Base-by-base conservation (phyloP, 1,140 invertebrate species). In the roundworm (Caenorhabditis elegans) region DNA sequence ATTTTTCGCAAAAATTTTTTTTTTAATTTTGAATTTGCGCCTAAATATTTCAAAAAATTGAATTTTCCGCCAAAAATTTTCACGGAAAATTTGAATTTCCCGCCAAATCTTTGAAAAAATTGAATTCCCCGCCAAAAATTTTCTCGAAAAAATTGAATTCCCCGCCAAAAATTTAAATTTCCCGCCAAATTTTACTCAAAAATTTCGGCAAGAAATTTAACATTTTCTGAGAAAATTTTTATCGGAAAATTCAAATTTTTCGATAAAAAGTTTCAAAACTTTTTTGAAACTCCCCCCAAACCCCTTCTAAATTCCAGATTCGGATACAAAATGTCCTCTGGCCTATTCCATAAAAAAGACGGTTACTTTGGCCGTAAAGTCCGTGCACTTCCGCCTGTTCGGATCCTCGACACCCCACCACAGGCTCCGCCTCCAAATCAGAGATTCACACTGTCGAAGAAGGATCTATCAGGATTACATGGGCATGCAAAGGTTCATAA, bases 341-440 rank as follows among this genome's bases (percentile, higher is more conserved):
- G 97, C n/a, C 91, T 95, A 24, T 97, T 94, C 94, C 94, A 98
- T 78, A 92, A 94, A 11, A 98, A 99, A 91, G 93, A 93, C 82
- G 96, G 96, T 11, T 92, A 93, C 82, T 93, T 93, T 90, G 97
- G 97, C 11, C 92, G 96, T 15, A 98, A 98, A 91, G 94, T 98
- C 48, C 92, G 91, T 82, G 90, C 92, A 17, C 93, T 93, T 22
- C 92, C 93, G 10, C 82, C 84, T 3, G 87, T 87, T 17, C 82
- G 87, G 1, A 60, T 77, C 3, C 80, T 88, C 43, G 86, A 86
- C 48, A 82, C 78, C 11, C 85, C 83, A 15, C 53, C 81, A 15
- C 48, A 51, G 26, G 76, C 82, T 36, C 75, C 82, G 11, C 85
- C 83, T 28, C 88, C 85, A 13, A 76, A 28, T 15, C 80, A 87